Evolutionary conservation across 2,797 vertebrate genomes (phyloP).

Genomic region (Pangasius krempfi): DNA sequence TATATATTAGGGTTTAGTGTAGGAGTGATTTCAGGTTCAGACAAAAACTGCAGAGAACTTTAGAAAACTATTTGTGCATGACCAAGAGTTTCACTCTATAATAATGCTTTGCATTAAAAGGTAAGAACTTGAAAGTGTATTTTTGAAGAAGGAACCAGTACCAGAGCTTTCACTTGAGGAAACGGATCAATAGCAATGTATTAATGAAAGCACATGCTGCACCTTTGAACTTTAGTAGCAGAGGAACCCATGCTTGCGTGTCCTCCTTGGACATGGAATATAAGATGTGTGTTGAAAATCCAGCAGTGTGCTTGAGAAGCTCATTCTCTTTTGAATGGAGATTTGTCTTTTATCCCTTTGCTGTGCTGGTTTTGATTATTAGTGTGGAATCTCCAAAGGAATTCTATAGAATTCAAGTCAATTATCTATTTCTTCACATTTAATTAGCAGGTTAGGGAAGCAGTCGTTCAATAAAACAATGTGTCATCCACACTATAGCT

Average conservation of each 20-base stretch:
- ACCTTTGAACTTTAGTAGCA: conserved; percentile 44
- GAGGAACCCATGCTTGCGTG: conserved; percentile 29
- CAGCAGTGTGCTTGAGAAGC: conserved; percentile 28
- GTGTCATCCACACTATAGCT: background rate
- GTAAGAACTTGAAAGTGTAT: conserved; percentile 43
- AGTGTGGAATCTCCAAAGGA: conserved; percentile 35
- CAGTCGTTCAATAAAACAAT: conserved; percentile 29
- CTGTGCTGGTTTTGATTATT: conserved; percentile 30
- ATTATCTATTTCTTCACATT: conserved; percentile 27
- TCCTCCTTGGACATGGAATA: conserved; percentile 25
- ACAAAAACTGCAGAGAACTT: conserved; percentile 18
- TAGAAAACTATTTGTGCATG: conserved; percentile 25
- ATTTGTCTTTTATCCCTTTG: conserved; percentile 32
- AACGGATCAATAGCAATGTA: conserved; percentile 70
- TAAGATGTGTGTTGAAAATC: conserved; percentile 34
- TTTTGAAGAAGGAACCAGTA: conserved; percentile 74
- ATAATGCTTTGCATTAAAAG: conserved; percentile 63
- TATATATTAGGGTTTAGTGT: background rate
- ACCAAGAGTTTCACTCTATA: conserved; percentile 62
- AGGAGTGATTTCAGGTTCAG: conserved; percentile 6
- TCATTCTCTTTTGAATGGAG: conserved; percentile 36
- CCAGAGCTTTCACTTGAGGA: conserved; percentile 66
- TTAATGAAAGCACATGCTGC: conserved; percentile 27
- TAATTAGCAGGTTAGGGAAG: conserved; percentile 33
- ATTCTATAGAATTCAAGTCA: conserved; percentile 37